Evolutionary conservation across 2,888 invertebrate genomes (phyloP).

Genomic region (Cantharis nigra): DNA sequence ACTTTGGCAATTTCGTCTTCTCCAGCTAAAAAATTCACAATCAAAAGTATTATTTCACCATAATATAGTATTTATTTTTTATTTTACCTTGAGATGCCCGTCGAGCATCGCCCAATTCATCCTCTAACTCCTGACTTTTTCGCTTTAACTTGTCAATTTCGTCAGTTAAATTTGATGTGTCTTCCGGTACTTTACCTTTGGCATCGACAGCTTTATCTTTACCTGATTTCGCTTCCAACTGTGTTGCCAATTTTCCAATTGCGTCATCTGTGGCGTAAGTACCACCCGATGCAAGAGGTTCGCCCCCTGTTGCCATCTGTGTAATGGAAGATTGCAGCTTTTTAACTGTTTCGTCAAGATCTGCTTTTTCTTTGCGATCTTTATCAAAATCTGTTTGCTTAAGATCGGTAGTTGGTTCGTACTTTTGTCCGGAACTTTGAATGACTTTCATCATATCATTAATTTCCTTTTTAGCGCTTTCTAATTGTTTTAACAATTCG

Average conservation of each 20-base stretch:
- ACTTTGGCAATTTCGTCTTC: constrained; percentile 32
- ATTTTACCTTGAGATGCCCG: background rate
- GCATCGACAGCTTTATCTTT: constrained; percentile 6
- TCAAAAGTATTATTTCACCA: constrained; percentile 28
- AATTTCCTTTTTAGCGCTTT: constrained; percentile 35
- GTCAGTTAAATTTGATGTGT: background rate
- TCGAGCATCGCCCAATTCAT: constrained; percentile 4
- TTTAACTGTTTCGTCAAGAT: constrained; percentile 40
- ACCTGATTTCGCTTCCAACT: constrained; percentile 34
- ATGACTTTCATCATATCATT: constrained; percentile 38
- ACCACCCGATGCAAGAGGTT: background rate
- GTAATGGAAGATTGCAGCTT: constrained; percentile 40
- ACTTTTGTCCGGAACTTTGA: constrained; percentile 19
- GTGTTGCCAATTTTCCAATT: constrained; percentile 34
- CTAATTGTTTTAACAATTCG: constrained; percentile 2
- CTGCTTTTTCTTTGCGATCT: constrained; percentile 42
- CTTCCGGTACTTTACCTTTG: background rate
- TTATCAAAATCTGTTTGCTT: constrained; percentile 31
- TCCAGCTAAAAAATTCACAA: constrained; percentile 20
- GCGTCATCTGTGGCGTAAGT: constrained; percentile 19
- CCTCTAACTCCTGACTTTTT: background rate
- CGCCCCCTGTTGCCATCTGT: constrained; percentile 10
- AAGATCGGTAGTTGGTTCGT: constrained; percentile 16
- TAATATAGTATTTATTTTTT: constrained; percentile 5
- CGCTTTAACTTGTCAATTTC: background rate